phyloP scores from a whole-genome alignment of 2,113 vertebrate genomes.

The Platanista minor region DNA sequence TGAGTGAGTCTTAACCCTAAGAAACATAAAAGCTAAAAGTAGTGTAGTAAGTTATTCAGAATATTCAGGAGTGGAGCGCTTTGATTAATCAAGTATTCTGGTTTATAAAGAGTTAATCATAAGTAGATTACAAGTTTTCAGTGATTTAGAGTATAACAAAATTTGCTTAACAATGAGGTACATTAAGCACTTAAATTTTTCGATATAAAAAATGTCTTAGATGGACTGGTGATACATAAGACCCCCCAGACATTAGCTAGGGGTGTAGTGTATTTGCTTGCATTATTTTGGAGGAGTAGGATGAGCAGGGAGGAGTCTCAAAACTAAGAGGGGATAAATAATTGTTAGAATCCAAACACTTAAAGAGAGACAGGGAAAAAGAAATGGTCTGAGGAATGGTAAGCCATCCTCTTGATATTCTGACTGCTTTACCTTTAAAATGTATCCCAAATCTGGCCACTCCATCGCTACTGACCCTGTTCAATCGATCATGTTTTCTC shows the following conservation, averaged over 20 bases:
- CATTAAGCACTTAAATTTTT: not conserved
- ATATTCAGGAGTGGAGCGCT: not conserved
- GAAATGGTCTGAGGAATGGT: not conserved
- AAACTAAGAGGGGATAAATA: not conserved
- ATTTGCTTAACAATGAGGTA: not conserved
- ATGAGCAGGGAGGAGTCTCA: not conserved
- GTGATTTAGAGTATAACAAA: not conserved
- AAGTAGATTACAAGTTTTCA: not conserved
- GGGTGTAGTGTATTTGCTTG: not conserved
- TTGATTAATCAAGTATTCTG: not conserved
- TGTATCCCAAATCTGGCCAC: not conserved
- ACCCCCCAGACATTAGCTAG: not conserved
- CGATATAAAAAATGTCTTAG: not conserved
- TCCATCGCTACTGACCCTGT: not conserved
- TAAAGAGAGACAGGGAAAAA: not conserved
- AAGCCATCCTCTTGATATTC: not conserved
- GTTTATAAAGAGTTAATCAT: not conserved
- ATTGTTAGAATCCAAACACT: not conserved
- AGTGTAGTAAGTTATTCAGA: not conserved
- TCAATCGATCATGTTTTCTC: not conserved
- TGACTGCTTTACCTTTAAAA: not conserved
- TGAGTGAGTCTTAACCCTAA: constrained; percentile 14
- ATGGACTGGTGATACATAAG: not conserved
- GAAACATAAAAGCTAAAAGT: not conserved
- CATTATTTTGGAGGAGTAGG: not conserved